phyloP scores from a whole-genome alignment of 2,797 vertebrate species.

The Capromys pilorides region DNA sequence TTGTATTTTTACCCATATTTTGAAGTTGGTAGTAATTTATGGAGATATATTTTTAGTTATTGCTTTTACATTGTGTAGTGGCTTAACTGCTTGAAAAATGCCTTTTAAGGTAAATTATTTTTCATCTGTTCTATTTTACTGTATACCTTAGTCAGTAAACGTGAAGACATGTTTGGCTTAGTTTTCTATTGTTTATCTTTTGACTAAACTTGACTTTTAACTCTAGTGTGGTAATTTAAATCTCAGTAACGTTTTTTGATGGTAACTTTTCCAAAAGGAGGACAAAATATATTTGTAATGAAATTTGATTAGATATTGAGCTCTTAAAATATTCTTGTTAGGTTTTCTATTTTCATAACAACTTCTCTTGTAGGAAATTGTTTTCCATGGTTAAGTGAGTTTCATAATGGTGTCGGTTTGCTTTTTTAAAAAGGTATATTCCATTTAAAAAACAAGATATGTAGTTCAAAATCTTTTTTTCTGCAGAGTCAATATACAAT shows the following conservation, averaged over 20 bases:
- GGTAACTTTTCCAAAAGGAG: constrained; percentile 15
- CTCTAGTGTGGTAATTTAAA: constrained; percentile 50
- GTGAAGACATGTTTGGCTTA: constrained; percentile 6
- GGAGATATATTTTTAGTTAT: not conserved
- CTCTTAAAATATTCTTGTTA: constrained; percentile 11
- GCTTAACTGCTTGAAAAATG: not conserved
- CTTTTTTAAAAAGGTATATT: not conserved
- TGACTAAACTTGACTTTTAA: constrained; percentile 29
- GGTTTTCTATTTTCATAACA: not conserved
- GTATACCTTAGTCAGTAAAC: not conserved
- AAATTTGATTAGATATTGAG: constrained; percentile 32
- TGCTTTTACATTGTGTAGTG: not conserved
- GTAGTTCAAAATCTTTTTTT: constrained; percentile 1
- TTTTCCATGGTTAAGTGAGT: not conserved
- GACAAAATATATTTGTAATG: constrained; percentile 31
- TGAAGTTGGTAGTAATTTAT: not conserved
- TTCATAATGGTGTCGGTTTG: not conserved
- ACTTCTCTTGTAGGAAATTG: constrained; percentile 32
- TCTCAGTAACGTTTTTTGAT: constrained; percentile 23
- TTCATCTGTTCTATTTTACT: constrained; percentile 1
- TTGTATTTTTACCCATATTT: not conserved
- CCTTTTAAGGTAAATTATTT: not conserved
- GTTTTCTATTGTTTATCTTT: not conserved
- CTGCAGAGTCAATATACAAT: not conserved
- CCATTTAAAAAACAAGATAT: not conserved